These are phyloP conservation scores for Lasioglossum villosulum DNA, from an alignment of 2,888 invertebrate genomes.

Conservation along the genomic window DNA sequence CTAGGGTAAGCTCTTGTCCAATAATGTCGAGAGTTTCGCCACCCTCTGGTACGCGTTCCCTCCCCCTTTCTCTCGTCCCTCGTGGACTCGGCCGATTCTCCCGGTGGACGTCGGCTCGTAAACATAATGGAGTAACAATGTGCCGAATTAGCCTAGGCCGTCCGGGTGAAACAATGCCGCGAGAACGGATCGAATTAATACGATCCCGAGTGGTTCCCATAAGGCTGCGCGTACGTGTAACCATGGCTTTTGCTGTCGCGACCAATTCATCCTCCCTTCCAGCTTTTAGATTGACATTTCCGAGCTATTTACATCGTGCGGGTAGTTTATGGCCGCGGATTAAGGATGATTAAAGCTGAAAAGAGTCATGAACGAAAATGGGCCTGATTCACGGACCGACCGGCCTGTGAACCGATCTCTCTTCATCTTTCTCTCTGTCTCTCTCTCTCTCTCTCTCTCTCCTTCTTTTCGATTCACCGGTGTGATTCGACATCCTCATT, in stretches of 20 bases:
- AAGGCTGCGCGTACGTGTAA: background rate
- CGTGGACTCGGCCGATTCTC: constrained; percentile 32
- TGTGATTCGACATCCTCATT: constrained; percentile 64
- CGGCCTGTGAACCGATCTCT: constrained; percentile 59
- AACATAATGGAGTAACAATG: constrained; percentile 60
- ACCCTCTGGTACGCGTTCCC: constrained; percentile 37
- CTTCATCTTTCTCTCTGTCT: background rate
- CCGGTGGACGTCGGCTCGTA: constrained; percentile 19
- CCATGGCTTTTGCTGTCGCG: constrained; percentile 21
- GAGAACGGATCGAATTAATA: constrained; percentile 38
- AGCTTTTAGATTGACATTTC: constrained; percentile 73
- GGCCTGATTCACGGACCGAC: constrained; percentile 61
- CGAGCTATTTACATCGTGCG: constrained; percentile 72
- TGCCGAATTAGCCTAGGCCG: constrained; percentile 43
- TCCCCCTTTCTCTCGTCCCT: constrained; percentile 41
- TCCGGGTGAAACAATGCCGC: constrained; percentile 38
- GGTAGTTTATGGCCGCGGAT: constrained; percentile 68
- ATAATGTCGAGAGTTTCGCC: constrained; percentile 56
- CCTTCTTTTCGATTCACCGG: constrained; percentile 58
- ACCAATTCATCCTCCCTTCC: constrained; percentile 66
- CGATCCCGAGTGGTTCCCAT: constrained; percentile 36
- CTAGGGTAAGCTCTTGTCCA: constrained; percentile 53
- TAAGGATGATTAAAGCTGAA: constrained; percentile 73
- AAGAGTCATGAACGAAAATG: constrained; percentile 70
- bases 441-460: background rate